A percentile compares a stretch with the other conserved stretches of the same genome.
phyloP scores from a whole-genome alignment of 35 echinoderm and acorn worm species.

The Holothuria glaberrima region DNA sequence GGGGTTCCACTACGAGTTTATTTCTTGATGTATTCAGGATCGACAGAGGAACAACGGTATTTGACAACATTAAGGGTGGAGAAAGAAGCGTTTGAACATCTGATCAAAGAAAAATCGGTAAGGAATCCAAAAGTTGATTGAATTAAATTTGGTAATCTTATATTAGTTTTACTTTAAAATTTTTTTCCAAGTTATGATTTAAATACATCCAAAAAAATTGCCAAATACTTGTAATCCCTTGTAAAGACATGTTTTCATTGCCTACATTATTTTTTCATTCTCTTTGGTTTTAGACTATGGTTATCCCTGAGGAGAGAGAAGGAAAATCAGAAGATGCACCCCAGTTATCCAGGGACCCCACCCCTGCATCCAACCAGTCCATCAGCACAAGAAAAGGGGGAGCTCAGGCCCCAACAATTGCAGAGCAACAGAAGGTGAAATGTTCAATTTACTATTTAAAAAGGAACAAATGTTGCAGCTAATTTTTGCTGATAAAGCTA shows the following conservation, averaged over 20 bases:
- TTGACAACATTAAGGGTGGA: slow-evolving; percentile 83
- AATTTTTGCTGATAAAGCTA: too few species aligned
- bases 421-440: slow-evolving; percentile 79
- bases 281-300: slow-evolving; percentile 74
- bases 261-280: background rate
- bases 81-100: slow-evolving; percentile 91
- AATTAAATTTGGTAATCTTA: too few species aligned
- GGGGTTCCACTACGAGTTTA: slow-evolving; percentile 86
- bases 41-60: slow-evolving; percentile 95
- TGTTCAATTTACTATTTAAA: background rate
- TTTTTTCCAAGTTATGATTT: background rate
- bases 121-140: slow-evolving; percentile 12
- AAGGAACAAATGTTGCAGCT: too few species aligned
- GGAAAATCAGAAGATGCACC: slow-evolving; percentile 70
- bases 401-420: slow-evolving; percentile 44
- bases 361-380: slow-evolving; percentile 15
- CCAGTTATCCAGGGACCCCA: slow-evolving; percentile 70
- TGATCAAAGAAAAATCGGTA: slow-evolving; percentile 95
- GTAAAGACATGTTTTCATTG: background rate
- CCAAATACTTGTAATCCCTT: background rate
- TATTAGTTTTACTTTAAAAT: background rate
- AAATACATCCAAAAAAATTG: background rate
- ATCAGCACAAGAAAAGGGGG: slow-evolving; percentile 73
- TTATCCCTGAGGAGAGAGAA: slow-evolving; percentile 87
- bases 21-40: slow-evolving; percentile 89